Evolutionary conservation across 53 echinoderm and acorn worm genomes (phyloP).

Genomic region (Henricia sp.): DNA sequence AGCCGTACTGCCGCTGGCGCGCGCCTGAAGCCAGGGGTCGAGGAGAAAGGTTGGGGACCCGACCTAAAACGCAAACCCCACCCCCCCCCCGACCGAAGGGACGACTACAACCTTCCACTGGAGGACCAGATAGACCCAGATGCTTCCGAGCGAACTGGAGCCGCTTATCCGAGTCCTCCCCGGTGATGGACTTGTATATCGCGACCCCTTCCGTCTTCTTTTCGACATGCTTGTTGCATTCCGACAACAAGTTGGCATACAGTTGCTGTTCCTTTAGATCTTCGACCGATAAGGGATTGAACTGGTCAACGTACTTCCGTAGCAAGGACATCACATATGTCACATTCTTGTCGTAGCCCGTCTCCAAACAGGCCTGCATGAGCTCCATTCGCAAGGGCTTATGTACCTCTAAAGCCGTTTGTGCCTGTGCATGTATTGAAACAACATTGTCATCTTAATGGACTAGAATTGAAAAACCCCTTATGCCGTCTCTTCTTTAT

Average conservation of each 20-base stretch:
- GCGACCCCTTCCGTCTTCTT: neutral
- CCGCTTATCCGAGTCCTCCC: neutral
- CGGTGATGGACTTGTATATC: neutral
- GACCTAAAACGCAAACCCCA: no score
- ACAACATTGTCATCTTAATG: no score
- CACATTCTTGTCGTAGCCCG: neutral
- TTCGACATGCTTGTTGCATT: neutral
- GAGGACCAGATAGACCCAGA: neutral
- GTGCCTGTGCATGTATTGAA: neutral
- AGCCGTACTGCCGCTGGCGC: neutral
- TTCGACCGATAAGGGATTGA: no score
- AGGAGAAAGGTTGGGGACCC: neutral
- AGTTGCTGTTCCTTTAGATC: neutral
- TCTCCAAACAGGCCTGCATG: neutral
- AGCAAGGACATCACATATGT: neutral
- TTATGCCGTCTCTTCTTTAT: no score
- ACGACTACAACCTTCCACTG: neutral
- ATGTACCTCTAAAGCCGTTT: conserved; percentile 82
- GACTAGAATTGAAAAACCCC: no score
- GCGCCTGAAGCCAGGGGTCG: neutral
- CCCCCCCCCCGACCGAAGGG: neutral
- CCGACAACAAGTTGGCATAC: neutral
- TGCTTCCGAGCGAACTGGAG: neutral
- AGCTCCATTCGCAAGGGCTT: neutral
- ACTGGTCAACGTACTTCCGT: neutral